Evolutionary conservation across 2,797 vertebrate species (phyloP).

Genomic region (Acipenser ruthenus): DNA sequence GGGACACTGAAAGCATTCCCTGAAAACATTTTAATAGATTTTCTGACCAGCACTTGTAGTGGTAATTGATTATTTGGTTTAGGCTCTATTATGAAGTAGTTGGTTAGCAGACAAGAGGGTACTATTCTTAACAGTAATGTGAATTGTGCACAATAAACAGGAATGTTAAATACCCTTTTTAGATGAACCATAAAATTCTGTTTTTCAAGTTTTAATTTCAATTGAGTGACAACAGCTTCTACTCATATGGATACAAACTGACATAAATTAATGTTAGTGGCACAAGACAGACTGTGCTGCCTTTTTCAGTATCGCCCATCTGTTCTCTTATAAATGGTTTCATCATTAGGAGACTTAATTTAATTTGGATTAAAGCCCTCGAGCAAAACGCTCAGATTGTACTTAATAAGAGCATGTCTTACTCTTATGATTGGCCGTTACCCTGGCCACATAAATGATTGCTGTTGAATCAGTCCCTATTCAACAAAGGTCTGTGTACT

Average conservation of each 20-base stretch:
- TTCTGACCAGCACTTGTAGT: too few species aligned
- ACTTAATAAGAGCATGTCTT: background rate
- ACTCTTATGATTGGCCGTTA: background rate
- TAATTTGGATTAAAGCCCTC: background rate
- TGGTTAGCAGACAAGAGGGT: too few species aligned
- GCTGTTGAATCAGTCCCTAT: background rate
- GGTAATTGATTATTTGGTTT: too few species aligned
- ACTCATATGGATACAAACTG: background rate
- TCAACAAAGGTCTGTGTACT: background rate
- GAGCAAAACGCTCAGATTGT: background rate
- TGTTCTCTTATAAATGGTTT: background rate
- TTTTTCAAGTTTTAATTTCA: too few species aligned
- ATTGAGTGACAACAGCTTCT: background rate
- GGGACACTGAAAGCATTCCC: too few species aligned
- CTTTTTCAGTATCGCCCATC: background rate
- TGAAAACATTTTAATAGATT: too few species aligned
- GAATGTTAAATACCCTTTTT: too few species aligned
- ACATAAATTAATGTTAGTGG: background rate
- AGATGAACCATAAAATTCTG: too few species aligned
- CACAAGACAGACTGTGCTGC: background rate
- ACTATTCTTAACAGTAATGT: too few species aligned
- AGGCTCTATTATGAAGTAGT: too few species aligned
- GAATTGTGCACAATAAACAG: too few species aligned
- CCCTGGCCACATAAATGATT: background rate
- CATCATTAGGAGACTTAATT: background rate